Percentiles rank a stretch among this genome's conserved stretches.
Conservation (phyloP, 1,140 invertebrate genomes). For the Pentalonia nigronervosa region DNA sequence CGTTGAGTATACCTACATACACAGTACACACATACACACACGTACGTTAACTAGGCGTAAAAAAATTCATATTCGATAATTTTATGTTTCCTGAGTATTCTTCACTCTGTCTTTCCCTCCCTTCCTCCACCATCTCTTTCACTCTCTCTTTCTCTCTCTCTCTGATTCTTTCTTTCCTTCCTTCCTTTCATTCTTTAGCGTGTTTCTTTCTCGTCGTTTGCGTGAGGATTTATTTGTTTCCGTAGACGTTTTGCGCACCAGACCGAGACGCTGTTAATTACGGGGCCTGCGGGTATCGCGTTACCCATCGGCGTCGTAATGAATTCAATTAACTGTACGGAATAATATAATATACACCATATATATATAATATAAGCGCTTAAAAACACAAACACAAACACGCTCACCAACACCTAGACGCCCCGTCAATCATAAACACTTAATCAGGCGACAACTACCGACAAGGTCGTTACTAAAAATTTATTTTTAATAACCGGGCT, state of each 20-base stretch:
- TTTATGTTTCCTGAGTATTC: neutral
- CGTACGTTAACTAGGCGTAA: slow-evolving; percentile 55
- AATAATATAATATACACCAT: neutral
- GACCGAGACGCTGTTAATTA: slow-evolving; percentile 55
- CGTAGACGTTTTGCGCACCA: slow-evolving; percentile 45
- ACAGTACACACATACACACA: slow-evolving; percentile 26
- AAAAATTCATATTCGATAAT: slow-evolving; percentile 57
- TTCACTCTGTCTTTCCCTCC: neutral
- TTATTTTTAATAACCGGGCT: slow-evolving; percentile 41
- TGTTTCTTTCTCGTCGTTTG: slow-evolving; percentile 8
- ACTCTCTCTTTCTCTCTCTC: neutral
- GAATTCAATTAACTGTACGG: slow-evolving; percentile 54
- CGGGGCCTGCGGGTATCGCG: slow-evolving; percentile 45
- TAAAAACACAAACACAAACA: slow-evolving; percentile 7
- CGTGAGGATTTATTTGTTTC: slow-evolving; percentile 43
- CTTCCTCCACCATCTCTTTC: no score
- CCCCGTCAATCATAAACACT: slow-evolving; percentile 52
- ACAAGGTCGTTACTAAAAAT: slow-evolving; percentile 54
- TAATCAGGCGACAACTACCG: slow-evolving; percentile 55
- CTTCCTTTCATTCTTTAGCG: neutral
- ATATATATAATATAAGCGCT: slow-evolving; percentile 1
- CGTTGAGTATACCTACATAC: slow-evolving; percentile 45
- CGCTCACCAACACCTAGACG: slow-evolving; percentile 43
- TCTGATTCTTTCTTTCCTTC: neutral
- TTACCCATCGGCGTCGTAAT: slow-evolving; percentile 53